Conservation (phyloP, 2,113 vertebrate species). For the Clarias gariepinus region DNA sequence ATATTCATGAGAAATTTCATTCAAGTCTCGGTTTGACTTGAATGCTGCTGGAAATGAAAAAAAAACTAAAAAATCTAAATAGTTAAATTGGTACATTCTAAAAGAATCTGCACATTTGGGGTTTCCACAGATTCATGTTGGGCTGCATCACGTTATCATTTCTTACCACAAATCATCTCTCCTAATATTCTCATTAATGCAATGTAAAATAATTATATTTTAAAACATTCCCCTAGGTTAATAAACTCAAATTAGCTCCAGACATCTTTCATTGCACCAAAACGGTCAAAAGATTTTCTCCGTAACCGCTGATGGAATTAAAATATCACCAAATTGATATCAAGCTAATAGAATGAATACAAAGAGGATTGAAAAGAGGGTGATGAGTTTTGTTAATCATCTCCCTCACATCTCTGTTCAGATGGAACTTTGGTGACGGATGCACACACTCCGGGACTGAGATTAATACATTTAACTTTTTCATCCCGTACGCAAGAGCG, state of each 20-base stretch:
- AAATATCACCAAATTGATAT: conserved; percentile 25
- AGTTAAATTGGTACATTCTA: too few species aligned
- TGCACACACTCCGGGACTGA: background rate
- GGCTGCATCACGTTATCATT: background rate
- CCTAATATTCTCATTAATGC: background rate
- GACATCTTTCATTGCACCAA: background rate
- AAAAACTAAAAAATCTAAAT: too few species aligned
- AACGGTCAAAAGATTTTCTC: background rate
- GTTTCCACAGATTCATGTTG: too few species aligned
- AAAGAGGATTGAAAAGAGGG: conserved; percentile 11
- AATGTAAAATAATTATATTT: background rate
- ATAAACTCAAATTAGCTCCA: background rate
- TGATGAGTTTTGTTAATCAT: conserved; percentile 30
- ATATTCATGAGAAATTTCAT: too few species aligned
- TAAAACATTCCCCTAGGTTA: background rate
- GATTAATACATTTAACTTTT: conserved; percentile 27
- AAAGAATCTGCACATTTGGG: too few species aligned
- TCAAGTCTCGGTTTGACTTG: too few species aligned
- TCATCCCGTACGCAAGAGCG: background rate
- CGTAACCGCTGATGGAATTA: conserved; percentile 2
- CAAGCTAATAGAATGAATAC: background rate
- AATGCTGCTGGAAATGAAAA: too few species aligned
- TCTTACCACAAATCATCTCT: background rate
- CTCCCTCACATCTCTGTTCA: conserved; percentile 4
- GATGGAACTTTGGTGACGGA: background rate